Conservation (phyloP, 2,113 vertebrate genomes). For the Coptodon bakossiorum region DNA sequence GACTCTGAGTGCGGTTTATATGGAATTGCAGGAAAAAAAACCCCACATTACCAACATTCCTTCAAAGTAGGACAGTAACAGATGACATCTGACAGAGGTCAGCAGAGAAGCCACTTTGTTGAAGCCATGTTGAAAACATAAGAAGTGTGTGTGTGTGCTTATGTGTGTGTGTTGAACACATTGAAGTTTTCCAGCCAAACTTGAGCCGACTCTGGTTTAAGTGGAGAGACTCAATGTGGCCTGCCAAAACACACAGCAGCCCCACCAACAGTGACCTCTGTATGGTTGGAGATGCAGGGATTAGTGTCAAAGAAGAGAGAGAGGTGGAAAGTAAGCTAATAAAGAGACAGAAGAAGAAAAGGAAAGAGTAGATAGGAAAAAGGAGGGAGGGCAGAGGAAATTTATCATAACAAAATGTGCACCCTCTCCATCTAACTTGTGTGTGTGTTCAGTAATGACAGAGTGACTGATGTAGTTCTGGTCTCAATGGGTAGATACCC, state of each 20-base stretch:
- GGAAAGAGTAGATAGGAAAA: background rate
- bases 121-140: slow-evolving; percentile 21
- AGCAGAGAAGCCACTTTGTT: background rate
- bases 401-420: slow-evolving; percentile 15
- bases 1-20: background rate
- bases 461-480: slow-evolving; percentile 41
- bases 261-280: slow-evolving; percentile 43
- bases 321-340: background rate
- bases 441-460: slow-evolving; percentile 34
- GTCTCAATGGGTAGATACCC: slow-evolving; percentile 39
- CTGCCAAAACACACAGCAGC: slow-evolving; percentile 62
- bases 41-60: background rate
- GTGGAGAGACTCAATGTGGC: slow-evolving; percentile 28
- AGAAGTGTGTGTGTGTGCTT: background rate
- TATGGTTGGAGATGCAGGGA: slow-evolving; percentile 4
- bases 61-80: slow-evolving; percentile 7
- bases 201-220: slow-evolving; percentile 26
- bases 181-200: slow-evolving; percentile 38
- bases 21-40: background rate
- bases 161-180: background rate
- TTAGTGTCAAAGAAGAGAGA: background rate
- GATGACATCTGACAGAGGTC: slow-evolving; percentile 19
- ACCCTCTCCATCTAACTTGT: background rate
- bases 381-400: background rate
- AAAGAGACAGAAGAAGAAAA: background rate